phyloP scores from a whole-genome alignment of 2,113 vertebrate genomes.

The Epinephelus moara region DNA sequence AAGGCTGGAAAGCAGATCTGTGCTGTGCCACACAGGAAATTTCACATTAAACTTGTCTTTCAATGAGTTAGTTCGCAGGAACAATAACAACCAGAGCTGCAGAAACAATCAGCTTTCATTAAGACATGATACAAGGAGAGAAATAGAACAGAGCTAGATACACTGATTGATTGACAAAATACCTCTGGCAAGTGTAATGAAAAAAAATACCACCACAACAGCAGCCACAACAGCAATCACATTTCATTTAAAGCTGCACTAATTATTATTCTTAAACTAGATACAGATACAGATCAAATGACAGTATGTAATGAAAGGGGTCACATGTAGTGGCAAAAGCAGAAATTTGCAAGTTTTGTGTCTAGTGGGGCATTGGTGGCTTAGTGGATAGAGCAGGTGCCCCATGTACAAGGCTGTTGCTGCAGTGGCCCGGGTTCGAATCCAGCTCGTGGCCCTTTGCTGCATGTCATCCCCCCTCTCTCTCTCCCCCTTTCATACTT shows the following conservation, averaged over 20 bases:
- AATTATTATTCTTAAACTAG: not conserved
- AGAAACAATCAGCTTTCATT: constrained; percentile 28
- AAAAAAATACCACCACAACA: not conserved
- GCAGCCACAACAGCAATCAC: not conserved
- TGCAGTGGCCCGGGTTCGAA: too few relatives aligned
- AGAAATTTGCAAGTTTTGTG: too few relatives aligned
- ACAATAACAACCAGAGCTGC: not conserved
- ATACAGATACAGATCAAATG: constrained; percentile 22
- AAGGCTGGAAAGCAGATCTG: not conserved
- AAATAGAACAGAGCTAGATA: not conserved
- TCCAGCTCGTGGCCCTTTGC: too few relatives aligned
- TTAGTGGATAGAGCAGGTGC: too few relatives aligned
- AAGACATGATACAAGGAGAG: not conserved
- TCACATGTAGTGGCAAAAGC: too few relatives aligned
- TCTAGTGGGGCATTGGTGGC: too few relatives aligned
- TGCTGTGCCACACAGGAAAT: not conserved
- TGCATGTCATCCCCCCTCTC: too few relatives aligned
- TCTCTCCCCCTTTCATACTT: too few relatives aligned
- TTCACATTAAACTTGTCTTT: constrained; percentile 1
- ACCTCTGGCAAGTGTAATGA: not conserved
- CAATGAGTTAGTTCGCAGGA: not conserved
- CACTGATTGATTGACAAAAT: constrained; percentile 7
- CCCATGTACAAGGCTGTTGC: too few relatives aligned
- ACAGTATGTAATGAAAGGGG: not conserved
- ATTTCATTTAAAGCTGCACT: constrained; percentile 5